phyloP scores from a whole-genome alignment of 2,797 vertebrate genomes.

The Artibeus lituratus region DNA sequence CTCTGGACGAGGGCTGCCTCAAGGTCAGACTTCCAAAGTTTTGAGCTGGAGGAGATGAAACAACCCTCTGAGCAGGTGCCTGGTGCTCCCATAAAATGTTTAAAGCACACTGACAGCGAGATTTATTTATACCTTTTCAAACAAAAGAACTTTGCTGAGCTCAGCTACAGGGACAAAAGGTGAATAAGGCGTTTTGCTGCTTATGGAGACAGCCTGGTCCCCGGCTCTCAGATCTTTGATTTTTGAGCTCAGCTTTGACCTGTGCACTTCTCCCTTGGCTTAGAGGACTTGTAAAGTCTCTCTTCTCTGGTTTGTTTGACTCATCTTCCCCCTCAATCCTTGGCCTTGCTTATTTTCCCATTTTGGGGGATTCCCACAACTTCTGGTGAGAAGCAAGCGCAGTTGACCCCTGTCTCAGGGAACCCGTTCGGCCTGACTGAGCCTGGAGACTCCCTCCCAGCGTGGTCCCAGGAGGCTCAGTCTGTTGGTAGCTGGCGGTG shows the following conservation, averaged over 20 bases:
- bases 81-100: background rate
- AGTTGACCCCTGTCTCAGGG: background rate
- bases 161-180: background rate
- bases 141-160: background rate
- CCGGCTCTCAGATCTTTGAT: background rate
- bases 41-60: background rate
- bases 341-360: background rate
- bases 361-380: background rate
- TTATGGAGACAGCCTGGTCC: background rate
- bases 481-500: background rate
- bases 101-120: background rate
- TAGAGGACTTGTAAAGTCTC: background rate
- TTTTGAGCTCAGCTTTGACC: background rate
- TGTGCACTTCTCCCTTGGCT: background rate
- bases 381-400: background rate
- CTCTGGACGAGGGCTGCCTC: background rate
- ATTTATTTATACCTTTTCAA: slow-evolving; percentile 22
- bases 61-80: background rate
- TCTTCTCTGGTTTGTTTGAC: background rate
- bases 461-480: background rate
- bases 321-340: background rate
- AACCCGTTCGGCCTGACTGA: background rate
- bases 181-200: background rate
- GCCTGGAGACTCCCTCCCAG: background rate
- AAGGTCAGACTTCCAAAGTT: background rate